phyloP scores from a whole-genome alignment of 2,797 vertebrate species.

The Picus viridis region DNA sequence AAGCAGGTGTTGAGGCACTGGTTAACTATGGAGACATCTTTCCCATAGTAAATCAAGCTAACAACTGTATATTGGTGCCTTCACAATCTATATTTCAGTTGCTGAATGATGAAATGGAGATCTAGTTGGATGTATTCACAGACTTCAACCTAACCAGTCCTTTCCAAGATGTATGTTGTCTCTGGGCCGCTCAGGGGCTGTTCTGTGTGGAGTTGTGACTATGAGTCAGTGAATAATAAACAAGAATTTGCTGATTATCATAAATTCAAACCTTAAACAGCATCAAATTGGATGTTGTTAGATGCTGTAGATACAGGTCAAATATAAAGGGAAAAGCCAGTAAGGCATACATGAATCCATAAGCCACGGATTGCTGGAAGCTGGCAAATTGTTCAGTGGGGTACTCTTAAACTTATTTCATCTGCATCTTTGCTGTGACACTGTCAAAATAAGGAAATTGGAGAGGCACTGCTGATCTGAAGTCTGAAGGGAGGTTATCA shows the following conservation, averaged over 20 bases:
- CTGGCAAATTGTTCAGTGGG: background rate
- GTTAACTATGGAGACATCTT: background rate
- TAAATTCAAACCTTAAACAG: background rate
- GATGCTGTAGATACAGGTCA: background rate
- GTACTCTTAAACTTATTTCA: background rate
- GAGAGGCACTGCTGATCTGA: background rate
- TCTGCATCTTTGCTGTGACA: background rate
- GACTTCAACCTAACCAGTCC: background rate
- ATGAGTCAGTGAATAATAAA: background rate
- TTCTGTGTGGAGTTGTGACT: background rate
- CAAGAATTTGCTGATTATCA: background rate
- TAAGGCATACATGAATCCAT: background rate
- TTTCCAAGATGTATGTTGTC: background rate
- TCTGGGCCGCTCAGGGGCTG: background rate
- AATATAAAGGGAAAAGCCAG: background rate
- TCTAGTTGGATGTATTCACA: background rate
- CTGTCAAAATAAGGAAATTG: background rate
- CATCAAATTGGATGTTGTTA: background rate
- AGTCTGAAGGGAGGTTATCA: background rate
- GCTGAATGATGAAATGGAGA: background rate
- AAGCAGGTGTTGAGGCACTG: background rate
- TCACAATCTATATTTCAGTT: background rate
- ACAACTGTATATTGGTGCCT: background rate
- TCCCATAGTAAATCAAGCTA: background rate
- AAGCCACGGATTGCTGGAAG: background rate